Percentiles rank a stretch among this genome's conserved stretches.
These are phyloP conservation scores for Leptopilina boulardi DNA, from an alignment of 1,140 invertebrate genomes.

Conservation along the genomic window DNA sequence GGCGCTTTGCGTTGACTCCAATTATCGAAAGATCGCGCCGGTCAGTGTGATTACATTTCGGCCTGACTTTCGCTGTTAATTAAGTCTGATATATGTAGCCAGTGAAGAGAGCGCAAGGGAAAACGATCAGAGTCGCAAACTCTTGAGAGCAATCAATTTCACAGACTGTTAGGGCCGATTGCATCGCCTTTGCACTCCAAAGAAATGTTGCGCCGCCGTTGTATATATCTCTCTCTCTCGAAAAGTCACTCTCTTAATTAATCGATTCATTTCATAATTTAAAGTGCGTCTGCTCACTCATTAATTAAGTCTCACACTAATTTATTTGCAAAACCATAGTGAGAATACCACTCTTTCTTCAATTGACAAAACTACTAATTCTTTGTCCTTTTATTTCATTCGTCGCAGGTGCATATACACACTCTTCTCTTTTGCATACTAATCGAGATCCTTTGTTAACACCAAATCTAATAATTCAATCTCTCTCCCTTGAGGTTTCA, in stretches of 20 bases:
- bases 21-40: conserved; percentile 32
- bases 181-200: conserved; percentile 28
- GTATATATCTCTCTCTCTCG: too few species aligned
- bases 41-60: conserved; percentile 32
- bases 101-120: conserved; percentile 26
- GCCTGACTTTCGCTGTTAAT: conserved; percentile 31
- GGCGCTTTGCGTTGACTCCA: conserved; percentile 33
- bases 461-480: conserved; percentile 14
- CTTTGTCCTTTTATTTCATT: background rate
- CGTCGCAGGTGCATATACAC: background rate
- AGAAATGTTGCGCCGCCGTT: conserved; percentile 28
- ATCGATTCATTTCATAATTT: conserved; percentile 34
- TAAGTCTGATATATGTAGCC: conserved; percentile 32
- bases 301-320: conserved; percentile 20
- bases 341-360: conserved; percentile 3
- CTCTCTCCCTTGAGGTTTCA: background rate
- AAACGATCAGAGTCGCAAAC: conserved; percentile 32
- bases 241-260: conserved; percentile 34
- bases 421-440: background rate
- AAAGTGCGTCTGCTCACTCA: conserved; percentile 32
- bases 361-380: conserved; percentile 16
- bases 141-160: conserved; percentile 30
- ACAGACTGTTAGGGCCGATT: conserved; percentile 29
- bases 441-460: conserved; percentile 17
- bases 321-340: background rate